Evolutionary conservation across 2,888 invertebrate genomes (phyloP).

Genomic region (Eristalis tenax): DNA sequence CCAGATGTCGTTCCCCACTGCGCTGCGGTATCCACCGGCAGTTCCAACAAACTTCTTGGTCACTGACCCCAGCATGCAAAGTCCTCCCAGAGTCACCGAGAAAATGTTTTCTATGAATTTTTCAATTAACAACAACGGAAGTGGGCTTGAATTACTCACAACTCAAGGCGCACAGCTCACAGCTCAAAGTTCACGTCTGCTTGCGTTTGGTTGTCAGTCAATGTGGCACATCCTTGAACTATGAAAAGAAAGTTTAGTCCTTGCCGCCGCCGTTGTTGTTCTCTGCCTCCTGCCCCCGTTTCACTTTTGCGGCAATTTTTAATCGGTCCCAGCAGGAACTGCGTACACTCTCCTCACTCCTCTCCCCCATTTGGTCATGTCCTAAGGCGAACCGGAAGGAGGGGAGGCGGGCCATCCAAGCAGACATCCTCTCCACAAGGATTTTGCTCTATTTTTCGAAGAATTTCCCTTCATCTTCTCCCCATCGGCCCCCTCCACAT

Average conservation of each 20-base stretch:
- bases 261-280: neutral
- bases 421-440: neutral
- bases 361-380: neutral
- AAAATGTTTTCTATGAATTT: constrained; percentile 14
- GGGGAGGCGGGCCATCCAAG: constrained; percentile 4
- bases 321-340: constrained; percentile 50
- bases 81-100: neutral
- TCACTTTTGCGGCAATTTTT: constrained; percentile 51
- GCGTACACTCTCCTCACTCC: neutral
- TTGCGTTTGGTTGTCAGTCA: constrained; percentile 58
- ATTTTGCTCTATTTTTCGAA: constrained; percentile 43
- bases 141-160: constrained; percentile 47
- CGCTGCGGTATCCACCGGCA: neutral
- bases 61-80: neutral
- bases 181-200: constrained; percentile 12
- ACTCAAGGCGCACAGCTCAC: neutral
- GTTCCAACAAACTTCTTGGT: neutral
- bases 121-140: constrained; percentile 62
- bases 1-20: neutral
- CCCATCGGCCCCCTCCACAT: constrained; percentile 9
- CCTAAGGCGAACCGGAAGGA: constrained; percentile 27
- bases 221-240: constrained; percentile 61
- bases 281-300: neutral
- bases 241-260: constrained; percentile 42
- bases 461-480: constrained; percentile 43